These are phyloP conservation scores for Drosophila lowei DNA, from an alignment of 1,140 invertebrate genomes.

Conservation along the genomic window DNA sequence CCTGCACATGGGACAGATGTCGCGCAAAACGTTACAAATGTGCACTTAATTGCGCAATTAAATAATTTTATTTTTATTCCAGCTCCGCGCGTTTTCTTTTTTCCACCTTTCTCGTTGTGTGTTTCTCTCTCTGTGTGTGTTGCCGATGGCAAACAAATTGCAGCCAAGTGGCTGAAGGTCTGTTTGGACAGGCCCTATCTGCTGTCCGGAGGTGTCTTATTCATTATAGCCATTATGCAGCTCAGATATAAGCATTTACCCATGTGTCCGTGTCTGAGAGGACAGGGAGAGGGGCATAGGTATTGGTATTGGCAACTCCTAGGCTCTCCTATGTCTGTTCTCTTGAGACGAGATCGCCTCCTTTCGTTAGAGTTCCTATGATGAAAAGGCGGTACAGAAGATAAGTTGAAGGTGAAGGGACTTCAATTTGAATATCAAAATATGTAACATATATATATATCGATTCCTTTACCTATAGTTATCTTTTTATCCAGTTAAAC, in stretches of 20 bases:
- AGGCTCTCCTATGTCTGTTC: no score
- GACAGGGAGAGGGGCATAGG: neutral
- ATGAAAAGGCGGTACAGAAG: no score
- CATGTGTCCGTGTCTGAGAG: slow-evolving; percentile 2
- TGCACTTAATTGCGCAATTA: slow-evolving; percentile 83
- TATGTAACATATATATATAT: no score
- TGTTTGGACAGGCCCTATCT: slow-evolving; percentile 46
- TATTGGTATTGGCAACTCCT: no score
- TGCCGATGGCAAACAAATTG: slow-evolving; percentile 71
- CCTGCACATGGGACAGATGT: slow-evolving; percentile 75
- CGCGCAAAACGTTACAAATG: slow-evolving; percentile 82
- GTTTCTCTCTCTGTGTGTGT: slow-evolving; percentile 12
- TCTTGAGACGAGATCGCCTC: no score
- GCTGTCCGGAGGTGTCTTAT: slow-evolving; percentile 57
- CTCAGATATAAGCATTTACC: slow-evolving; percentile 43
- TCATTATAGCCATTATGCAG: slow-evolving; percentile 62
- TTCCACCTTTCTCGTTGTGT: neutral
- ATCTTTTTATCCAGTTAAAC: no score
- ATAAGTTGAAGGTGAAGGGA: no score
- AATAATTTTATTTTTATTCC: slow-evolving; percentile 74
- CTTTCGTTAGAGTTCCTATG: no score
- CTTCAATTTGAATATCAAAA: no score
- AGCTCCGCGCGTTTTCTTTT: slow-evolving; percentile 51
- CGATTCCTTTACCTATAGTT: no score
- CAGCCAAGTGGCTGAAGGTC: slow-evolving; percentile 49